Conservation (phyloP, 35 echinoderm and acorn worm genomes). For the Amphiura filiformis region DNA sequence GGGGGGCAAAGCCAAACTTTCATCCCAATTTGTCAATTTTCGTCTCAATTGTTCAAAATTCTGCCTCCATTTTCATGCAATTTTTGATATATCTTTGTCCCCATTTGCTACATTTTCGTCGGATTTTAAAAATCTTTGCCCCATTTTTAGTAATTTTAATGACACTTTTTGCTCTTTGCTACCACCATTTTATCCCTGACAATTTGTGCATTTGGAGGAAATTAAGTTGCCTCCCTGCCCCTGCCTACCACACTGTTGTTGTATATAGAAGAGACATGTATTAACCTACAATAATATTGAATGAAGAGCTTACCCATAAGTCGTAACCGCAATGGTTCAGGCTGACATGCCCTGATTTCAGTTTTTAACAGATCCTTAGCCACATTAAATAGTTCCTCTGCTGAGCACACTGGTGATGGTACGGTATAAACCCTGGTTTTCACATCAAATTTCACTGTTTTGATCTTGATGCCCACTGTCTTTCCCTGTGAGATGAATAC, state of each 20-base stretch:
- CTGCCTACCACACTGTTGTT: neutral
- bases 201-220: neutral
- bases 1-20: too few relatives aligned
- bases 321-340: slow-evolving; percentile 61
- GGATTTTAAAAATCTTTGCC: too few relatives aligned
- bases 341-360: slow-evolving; percentile 75
- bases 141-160: too few relatives aligned
- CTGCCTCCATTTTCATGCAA: too few relatives aligned
- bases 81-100: too few relatives aligned
- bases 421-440: slow-evolving; percentile 66
- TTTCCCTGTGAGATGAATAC: slow-evolving; percentile 43
- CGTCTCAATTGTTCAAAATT: too few relatives aligned
- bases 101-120: too few relatives aligned
- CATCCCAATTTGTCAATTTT: too few relatives aligned
- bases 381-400: slow-evolving; percentile 56
- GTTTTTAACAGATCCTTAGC: slow-evolving; percentile 70
- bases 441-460: slow-evolving; percentile 85
- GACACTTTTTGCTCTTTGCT: too few relatives aligned
- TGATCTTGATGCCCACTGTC: slow-evolving; percentile 78
- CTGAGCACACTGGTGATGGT: slow-evolving; percentile 11
- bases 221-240: too few relatives aligned
- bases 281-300: too few relatives aligned
- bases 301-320: slow-evolving; percentile 93
- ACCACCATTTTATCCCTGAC: too few relatives aligned
- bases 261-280: neutral